phyloP scores from a whole-genome alignment of 37 sponge, comb jelly and placozoan genomes.

The Hormiphora californensis region DNA sequence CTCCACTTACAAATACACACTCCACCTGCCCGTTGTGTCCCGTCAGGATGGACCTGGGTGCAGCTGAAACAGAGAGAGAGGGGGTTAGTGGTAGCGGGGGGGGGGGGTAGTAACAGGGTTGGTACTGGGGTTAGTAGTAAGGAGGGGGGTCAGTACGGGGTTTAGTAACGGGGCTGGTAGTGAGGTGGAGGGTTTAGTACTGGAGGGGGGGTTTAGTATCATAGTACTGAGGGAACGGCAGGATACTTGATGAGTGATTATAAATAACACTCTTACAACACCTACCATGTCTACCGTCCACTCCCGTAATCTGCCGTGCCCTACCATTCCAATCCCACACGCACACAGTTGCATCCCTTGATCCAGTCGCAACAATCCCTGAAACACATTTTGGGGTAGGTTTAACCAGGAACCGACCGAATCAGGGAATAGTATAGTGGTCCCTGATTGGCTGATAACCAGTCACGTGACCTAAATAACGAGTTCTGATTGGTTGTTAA shows the following conservation, averaged over 20 bases:
- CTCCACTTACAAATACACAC: constrained; percentile 67
- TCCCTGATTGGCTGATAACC: no score
- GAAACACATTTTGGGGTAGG: neutral
- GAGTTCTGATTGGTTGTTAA: no score
- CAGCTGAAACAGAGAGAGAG: constrained; percentile 6
- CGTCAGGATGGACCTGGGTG: constrained; percentile 68
- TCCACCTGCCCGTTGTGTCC: constrained; percentile 70
- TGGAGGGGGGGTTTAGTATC: neutral
- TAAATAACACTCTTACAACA: no score
- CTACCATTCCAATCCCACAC: constrained; percentile 76
- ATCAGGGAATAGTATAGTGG: no score
- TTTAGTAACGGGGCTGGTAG: neutral
- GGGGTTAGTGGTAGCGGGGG: neutral
- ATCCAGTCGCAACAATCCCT: constrained; percentile 72
- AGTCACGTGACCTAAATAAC: no score
- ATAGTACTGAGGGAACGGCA: neutral
- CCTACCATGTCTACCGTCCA: constrained; percentile 29
- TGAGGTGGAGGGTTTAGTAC: neutral
- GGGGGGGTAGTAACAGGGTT: neutral
- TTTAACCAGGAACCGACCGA: neutral
- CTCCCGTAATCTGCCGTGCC: constrained; percentile 55
- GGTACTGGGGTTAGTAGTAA: neutral
- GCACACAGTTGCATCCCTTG: constrained; percentile 80
- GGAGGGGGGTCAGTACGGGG: neutral
- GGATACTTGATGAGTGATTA: no score